Conservation (phyloP, 64 coral and sea anemone species). For the Anthopleura sola region DNA sequence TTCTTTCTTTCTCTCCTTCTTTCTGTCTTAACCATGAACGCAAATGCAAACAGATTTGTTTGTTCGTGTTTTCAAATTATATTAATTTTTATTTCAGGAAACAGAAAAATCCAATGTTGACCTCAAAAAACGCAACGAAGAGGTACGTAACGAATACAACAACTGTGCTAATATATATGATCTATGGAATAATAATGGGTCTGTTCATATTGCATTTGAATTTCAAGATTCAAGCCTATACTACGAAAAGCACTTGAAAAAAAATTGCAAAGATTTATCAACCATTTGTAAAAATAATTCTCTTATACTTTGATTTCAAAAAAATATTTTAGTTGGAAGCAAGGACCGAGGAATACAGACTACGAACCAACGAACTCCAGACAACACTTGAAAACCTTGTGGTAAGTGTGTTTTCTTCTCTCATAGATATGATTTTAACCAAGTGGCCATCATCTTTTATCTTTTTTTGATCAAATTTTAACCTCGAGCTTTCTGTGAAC, state of each 20-base stretch:
- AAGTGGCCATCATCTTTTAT: too few species aligned
- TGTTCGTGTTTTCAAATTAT: background rate
- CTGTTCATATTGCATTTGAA: too few species aligned
- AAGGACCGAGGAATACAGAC: conserved; percentile 75
- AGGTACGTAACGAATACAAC: conserved; percentile 18
- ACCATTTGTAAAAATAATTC: background rate
- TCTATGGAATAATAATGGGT: too few species aligned
- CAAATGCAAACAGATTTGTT: too few species aligned
- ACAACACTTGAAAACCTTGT: conserved; percentile 87
- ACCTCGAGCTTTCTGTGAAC: too few species aligned
- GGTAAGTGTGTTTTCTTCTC: conserved; percentile 33
- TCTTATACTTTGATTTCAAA: background rate
- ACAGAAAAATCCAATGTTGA: conserved; percentile 32
- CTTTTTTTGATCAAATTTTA: too few species aligned
- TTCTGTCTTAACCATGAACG: background rate
- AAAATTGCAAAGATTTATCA: too few species aligned
- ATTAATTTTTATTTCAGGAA: conserved; percentile 24
- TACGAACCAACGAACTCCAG: conserved; percentile 90
- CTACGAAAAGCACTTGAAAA: too few species aligned
- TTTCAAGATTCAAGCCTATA: too few species aligned
- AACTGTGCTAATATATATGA: too few species aligned
- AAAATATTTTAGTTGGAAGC: conserved; percentile 59
- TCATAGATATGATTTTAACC: background rate
- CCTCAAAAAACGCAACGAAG: conserved; percentile 48
- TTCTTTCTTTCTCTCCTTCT: background rate